These are phyloP conservation scores for Mastomys coucha DNA, from an alignment of 2,113 vertebrate genomes.

Conservation along the genomic window DNA sequence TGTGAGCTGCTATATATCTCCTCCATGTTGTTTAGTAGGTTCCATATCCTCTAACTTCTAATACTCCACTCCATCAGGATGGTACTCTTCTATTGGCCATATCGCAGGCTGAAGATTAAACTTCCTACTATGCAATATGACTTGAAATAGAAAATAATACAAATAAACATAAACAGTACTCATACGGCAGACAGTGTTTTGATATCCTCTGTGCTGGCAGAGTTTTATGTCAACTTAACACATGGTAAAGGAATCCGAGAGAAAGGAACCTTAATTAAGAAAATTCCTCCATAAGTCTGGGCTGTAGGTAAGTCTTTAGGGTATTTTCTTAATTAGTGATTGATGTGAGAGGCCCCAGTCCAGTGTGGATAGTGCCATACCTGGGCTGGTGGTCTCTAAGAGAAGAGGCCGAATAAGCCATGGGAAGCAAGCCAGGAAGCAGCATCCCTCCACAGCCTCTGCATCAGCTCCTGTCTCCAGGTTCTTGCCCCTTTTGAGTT, in stretches of 20 bases:
- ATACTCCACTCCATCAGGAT: background rate
- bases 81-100: background rate
- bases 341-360: background rate
- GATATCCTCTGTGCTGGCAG: background rate
- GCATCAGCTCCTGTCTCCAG: background rate
- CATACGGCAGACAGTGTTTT: background rate
- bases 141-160: background rate
- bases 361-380: background rate
- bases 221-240: background rate
- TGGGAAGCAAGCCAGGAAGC: background rate
- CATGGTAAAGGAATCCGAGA: background rate
- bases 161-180: background rate
- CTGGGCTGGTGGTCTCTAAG: background rate
- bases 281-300: background rate
- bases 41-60: background rate
- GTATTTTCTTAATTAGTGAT: background rate
- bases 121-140: background rate
- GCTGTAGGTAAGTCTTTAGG: background rate
- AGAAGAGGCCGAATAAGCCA: background rate
- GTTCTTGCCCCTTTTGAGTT: background rate
- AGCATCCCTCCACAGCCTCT: background rate
- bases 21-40: background rate
- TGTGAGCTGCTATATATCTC: background rate
- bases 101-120: background rate
- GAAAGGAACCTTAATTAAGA: background rate